Conservation (phyloP, 2,113 vertebrate genomes). For the Butorides virescens region DNA sequence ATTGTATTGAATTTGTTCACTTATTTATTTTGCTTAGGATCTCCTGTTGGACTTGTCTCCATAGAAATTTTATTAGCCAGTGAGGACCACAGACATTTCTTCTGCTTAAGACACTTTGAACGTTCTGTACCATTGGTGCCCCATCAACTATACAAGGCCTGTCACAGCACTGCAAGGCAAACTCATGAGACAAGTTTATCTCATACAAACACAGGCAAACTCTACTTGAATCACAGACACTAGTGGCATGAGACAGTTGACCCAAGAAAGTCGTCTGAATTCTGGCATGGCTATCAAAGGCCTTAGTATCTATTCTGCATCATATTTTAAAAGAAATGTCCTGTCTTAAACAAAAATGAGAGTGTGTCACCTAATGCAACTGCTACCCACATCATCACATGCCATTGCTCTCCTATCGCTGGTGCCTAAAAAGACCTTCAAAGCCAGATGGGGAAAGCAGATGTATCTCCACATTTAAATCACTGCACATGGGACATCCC, state of each 20-base stretch:
- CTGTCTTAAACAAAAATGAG: background rate
- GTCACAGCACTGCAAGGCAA: background rate
- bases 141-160: background rate
- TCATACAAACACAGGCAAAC: background rate
- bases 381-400: background rate
- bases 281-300: background rate
- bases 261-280: background rate
- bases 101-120: background rate
- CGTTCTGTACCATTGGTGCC: background rate
- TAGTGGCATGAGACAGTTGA: background rate
- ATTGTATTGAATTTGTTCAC: background rate
- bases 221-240: background rate
- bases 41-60: background rate
- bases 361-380: background rate
- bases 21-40: background rate
- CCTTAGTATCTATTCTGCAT: background rate
- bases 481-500: background rate
- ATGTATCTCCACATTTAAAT: background rate
- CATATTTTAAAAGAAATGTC: background rate
- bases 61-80: background rate
- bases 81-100: background rate
- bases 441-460: background rate
- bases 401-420: background rate
- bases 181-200: background rate
- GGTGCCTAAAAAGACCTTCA: background rate